phyloP scores from a whole-genome alignment of 2,113 vertebrate species.

The Bos javanicus region DNA sequence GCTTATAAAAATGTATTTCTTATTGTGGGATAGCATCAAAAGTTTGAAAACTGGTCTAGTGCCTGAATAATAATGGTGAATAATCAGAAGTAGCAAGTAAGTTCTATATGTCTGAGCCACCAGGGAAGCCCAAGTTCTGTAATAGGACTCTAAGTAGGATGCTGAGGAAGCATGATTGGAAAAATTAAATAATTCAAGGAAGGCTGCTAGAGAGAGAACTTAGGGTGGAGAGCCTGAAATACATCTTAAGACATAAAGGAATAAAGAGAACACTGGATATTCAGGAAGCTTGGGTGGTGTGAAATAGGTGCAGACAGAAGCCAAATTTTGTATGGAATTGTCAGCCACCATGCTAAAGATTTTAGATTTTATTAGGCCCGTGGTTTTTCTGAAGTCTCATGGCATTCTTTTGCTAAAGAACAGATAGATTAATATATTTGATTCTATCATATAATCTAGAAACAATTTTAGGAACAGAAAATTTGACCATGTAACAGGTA shows the following conservation, averaged over 20 bases:
- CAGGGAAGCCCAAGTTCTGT: not conserved
- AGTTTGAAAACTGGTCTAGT: slow-evolving; percentile 7
- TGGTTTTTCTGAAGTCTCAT: not conserved
- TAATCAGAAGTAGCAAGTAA: slow-evolving; percentile 7
- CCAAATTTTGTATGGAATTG: not conserved
- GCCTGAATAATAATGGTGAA: not conserved
- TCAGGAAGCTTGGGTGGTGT: not conserved
- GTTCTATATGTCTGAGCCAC: not conserved
- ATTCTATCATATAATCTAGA: not conserved
- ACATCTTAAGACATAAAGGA: not conserved
- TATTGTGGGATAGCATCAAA: not conserved
- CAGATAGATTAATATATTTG: not conserved
- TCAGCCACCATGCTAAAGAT: not conserved
- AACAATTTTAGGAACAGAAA: not conserved
- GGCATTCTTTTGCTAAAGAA: not conserved
- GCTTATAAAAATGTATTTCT: slow-evolving; percentile 4
- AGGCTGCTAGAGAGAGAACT: not conserved
- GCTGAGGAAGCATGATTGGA: not conserved
- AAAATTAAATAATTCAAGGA: not conserved
- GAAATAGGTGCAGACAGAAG: not conserved
- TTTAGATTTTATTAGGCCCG: not conserved
- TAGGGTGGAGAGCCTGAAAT: not conserved
- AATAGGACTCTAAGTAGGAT: not conserved
- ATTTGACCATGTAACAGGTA: not conserved
- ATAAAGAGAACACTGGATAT: not conserved